Evolutionary conservation across 2,113 vertebrate genomes (phyloP), one percentile per base, ranked within the genome.

Genomic region (Gadus chalcogrammus): DNA sequence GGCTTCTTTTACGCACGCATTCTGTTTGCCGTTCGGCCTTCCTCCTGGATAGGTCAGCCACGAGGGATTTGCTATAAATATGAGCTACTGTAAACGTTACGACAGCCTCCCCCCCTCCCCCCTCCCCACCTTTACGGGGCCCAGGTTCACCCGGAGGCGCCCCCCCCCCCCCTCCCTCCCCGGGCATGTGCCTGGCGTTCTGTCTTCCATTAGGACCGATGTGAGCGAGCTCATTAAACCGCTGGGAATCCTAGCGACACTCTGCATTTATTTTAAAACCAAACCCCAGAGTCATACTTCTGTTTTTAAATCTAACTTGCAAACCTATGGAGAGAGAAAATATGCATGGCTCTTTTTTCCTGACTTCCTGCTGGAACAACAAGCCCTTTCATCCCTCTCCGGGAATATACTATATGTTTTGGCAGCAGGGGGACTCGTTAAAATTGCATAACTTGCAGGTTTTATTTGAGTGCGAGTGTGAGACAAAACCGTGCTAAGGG

Each of bases 381-480:
- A 80, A 78, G 74, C 72, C 81, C 73, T 84, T 87, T 90, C 82
- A 84, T 78, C 64, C 71, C 53, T 62, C 65, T 53, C 72, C 20
- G 61, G 63, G 52, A 66, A 77, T 9, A 11, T 48, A 48, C 42
- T 48, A 48, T 48, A 48, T 48, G 9, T 64, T 65, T 74, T 79
- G 74, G 79, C 77, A 71, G 66, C 48, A 69, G 68, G 61, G 15
- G 61, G 42, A n/a, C 2, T 65, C 65, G 60, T 68, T 76, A 68
- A 74, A 77, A 78, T 61, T 48, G 42, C 28, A 65, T 35, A 9
- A 72, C 77, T 64, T 79, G 61, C 27, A 28, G 24, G 64, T 73
- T 68, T 64, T 67, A 56, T 67, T 27, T 15, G 76, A 79, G 18
- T 78, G 75, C 72, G 82, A 65, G 65, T 78, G 75, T 74, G 82